phyloP scores from a whole-genome alignment of 35 echinoderm and acorn worm species.

The Strongylocentrotus purpuratus region DNA sequence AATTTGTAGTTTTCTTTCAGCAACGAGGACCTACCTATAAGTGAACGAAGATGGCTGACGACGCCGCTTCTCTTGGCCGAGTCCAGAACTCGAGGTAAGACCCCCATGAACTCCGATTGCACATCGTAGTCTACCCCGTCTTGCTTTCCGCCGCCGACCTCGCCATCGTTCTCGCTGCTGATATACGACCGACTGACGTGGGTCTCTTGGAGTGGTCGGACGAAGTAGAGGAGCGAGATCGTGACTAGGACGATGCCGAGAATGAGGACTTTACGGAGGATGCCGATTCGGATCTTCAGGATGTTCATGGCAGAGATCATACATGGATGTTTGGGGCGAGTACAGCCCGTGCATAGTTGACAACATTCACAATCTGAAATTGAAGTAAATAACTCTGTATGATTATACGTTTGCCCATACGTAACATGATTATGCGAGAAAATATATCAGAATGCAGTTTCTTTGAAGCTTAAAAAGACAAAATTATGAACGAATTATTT shows the following conservation, averaged over 20 bases:
- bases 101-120: background rate
- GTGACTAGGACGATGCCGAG: background rate
- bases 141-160: background rate
- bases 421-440: too few relatives aligned
- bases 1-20: too few relatives aligned
- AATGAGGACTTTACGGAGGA: background rate
- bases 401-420: too few relatives aligned
- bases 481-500: too few relatives aligned
- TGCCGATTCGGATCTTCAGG: background rate
- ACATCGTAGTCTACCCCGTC: background rate
- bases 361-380: slow-evolving; percentile 5
- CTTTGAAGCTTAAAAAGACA: too few relatives aligned
- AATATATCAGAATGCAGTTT: too few relatives aligned
- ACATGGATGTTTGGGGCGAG: background rate
- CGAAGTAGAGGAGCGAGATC: slow-evolving; percentile 11
- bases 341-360: background rate
- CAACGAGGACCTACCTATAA: background rate
- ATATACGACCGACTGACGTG: background rate
- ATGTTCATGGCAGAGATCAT: background rate
- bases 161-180: background rate
- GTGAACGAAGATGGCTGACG: background rate
- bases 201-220: background rate
- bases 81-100: background rate
- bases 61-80: background rate
- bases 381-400: background rate